Conservation (phyloP, 1,140 invertebrate species). For the Heliconius eleuchia region DNA sequence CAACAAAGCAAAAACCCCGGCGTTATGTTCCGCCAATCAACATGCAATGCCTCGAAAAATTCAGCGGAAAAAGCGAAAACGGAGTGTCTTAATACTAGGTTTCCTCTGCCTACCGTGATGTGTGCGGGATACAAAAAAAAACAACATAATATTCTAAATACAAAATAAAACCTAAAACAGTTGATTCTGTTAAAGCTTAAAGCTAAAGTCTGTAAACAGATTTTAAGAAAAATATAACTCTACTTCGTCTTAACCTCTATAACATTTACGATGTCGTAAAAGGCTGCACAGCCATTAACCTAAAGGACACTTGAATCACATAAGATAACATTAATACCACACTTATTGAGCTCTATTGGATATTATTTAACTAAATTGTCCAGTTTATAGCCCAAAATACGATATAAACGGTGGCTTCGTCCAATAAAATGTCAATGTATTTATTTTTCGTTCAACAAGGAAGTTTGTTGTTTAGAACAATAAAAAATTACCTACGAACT, state of each 20-base stretch:
- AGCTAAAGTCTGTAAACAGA: not conserved
- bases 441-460: not conserved
- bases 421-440: not conserved
- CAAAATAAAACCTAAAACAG: no score
- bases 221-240: not conserved
- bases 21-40: no score
- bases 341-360: conserved; percentile 30
- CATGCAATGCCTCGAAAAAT: no score
- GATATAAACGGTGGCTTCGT: not conserved
- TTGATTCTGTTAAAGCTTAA: not conserved
- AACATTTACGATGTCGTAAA: conserved; percentile 34
- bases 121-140: no score
- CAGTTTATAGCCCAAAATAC: conserved; percentile 10
- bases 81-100: no score
- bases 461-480: not conserved
- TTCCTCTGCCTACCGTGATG: no score
- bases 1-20: no score
- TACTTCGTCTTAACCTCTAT: conserved; percentile 24
- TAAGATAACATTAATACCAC: conserved; percentile 35
- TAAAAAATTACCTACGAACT: no score
- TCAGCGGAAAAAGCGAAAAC: no score
- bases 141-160: no score
- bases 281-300: conserved; percentile 30
- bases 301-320: conserved; percentile 31
- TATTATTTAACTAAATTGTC: conserved; percentile 24